Conservation (phyloP, 2,797 vertebrate species). For the Chiroxiphia lanceolata region DNA sequence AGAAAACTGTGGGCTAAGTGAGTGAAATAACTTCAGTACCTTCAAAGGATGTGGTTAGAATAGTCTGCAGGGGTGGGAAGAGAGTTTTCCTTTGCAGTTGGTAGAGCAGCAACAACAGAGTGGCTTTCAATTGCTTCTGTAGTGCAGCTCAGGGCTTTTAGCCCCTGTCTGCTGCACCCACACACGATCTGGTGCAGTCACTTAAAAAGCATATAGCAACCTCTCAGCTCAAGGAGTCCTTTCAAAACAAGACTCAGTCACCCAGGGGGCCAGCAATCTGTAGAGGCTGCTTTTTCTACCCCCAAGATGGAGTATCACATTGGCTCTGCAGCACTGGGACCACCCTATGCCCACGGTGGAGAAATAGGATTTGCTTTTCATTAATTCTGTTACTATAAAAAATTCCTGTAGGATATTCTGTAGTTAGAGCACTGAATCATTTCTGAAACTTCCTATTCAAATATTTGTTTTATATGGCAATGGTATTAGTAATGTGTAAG, state of each 20-base stretch:
- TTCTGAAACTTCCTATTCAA: constrained; percentile 75
- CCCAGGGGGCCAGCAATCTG: constrained; percentile 18
- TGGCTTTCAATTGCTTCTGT: constrained; percentile 36
- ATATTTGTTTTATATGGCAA: constrained; percentile 78
- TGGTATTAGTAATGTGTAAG: constrained; percentile 76
- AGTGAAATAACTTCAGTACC: constrained; percentile 54
- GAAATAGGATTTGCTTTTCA: constrained; percentile 60
- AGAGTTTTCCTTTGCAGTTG: constrained; percentile 49
- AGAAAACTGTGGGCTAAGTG: constrained; percentile 64
- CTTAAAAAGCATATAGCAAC: constrained; percentile 42
- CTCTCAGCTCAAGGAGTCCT: constrained; percentile 36
- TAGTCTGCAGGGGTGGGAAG: constrained; percentile 46
- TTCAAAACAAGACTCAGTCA: constrained; percentile 44
- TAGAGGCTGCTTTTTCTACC: constrained; percentile 15
- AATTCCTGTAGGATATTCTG: constrained; percentile 75
- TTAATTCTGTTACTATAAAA: constrained; percentile 69
- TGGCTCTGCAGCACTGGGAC: constrained; percentile 39
- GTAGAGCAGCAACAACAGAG: constrained; percentile 9
- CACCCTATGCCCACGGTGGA: constrained; percentile 23
- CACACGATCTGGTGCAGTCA: constrained; percentile 40
- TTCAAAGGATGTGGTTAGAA: constrained; percentile 68
- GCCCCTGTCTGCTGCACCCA: constrained; percentile 54
- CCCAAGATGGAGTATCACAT: background rate
- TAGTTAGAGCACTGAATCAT: constrained; percentile 76
- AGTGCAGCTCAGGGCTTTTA: constrained; percentile 43